Conservation (phyloP, 1,140 invertebrate genomes). For the Drosophila busckii region DNA sequence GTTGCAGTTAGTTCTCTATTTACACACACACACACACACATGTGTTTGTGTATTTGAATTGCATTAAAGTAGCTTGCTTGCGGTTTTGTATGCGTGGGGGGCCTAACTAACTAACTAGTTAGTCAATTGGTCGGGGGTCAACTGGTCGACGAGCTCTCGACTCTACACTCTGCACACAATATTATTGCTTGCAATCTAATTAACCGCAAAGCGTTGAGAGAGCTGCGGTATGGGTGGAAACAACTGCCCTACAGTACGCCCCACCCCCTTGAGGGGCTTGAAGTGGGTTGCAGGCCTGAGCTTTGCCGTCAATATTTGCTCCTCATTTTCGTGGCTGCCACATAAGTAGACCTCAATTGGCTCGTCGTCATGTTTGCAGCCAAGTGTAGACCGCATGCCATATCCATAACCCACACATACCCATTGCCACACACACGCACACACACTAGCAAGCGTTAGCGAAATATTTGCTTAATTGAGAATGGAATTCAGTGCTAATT, state of each 20-base stretch:
- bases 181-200: constrained; percentile 72
- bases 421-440: not conserved
- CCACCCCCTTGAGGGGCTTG: too few relatives aligned
- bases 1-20: too few relatives aligned
- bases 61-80: too few relatives aligned
- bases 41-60: too few relatives aligned
- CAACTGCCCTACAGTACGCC: too few relatives aligned
- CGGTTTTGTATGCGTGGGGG: too few relatives aligned
- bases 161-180: constrained; percentile 42
- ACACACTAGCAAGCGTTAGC: not conserved
- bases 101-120: too few relatives aligned
- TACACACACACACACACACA: too few relatives aligned
- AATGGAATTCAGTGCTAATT: constrained; percentile 63
- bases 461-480: constrained; percentile 63
- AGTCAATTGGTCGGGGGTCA: too few relatives aligned
- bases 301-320: constrained; percentile 31
- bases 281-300: not conserved
- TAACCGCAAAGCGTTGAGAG: constrained; percentile 53
- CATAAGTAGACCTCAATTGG: constrained; percentile 19
- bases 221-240: too few relatives aligned
- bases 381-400: not conserved
- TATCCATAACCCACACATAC: not conserved
- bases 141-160: too few relatives aligned
- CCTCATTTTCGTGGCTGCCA: constrained; percentile 21
- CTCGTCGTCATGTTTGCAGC: constrained; percentile 3